Evolutionary conservation across 2,888 invertebrate species (phyloP).

Genomic region (Willowsia nigromaculata): DNA sequence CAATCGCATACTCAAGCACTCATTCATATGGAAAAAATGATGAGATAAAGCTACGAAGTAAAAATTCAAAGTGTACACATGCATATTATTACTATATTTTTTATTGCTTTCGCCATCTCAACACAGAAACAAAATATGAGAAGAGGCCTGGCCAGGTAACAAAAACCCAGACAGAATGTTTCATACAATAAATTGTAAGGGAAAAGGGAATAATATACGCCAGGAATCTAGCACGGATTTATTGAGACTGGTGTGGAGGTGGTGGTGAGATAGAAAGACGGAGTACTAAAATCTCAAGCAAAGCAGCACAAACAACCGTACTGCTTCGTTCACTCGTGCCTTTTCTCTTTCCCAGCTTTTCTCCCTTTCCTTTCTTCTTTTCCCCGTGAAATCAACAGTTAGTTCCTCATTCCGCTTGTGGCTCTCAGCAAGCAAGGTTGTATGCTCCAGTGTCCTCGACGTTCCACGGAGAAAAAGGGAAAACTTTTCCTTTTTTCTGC

Average conservation of each 20-base stretch:
- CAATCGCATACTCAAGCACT: conserved; percentile 12
- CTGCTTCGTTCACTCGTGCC: not conserved
- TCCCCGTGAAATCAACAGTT: conserved; percentile 68
- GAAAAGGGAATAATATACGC: no score
- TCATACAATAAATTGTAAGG: not conserved
- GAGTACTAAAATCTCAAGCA: not conserved
- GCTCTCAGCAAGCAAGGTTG: conserved; percentile 57
- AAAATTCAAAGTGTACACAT: not conserved
- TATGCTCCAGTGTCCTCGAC: conserved; percentile 37
- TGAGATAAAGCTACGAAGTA: not conserved
- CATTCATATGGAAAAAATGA: not conserved
- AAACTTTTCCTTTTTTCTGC: conserved; percentile 12
- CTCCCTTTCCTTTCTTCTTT: conserved; percentile 7
- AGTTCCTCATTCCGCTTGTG: conserved; percentile 65
- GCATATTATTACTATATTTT: not conserved
- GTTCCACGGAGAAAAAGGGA: not conserved
- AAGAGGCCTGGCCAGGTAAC: not conserved
- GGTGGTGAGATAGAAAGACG: not conserved
- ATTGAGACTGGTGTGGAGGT: not conserved
- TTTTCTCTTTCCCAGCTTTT: not conserved
- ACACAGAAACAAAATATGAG: not conserved
- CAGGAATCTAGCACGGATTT: conserved; percentile 12
- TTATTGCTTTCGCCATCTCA: no score
- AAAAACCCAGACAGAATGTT: not conserved
- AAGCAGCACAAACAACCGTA: not conserved